Conservation (phyloP, 2,888 invertebrate species). For the Mimas tiliae region DNA sequence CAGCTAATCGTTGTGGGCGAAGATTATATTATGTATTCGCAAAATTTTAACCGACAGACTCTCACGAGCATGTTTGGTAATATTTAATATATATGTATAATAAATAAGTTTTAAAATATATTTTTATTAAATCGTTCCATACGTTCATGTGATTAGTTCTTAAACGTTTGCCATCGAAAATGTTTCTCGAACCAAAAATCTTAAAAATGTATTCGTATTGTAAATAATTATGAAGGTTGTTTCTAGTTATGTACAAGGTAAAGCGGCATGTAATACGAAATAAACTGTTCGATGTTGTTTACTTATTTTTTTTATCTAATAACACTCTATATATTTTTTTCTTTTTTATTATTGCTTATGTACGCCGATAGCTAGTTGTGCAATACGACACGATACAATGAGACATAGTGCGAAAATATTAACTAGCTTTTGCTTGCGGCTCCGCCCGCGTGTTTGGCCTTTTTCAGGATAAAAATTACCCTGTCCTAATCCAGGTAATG, state of each 20-base stretch:
- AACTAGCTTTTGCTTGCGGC: too few species aligned
- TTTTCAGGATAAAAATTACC: too few species aligned
- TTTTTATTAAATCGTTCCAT: conserved; percentile 21
- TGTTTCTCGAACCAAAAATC: conserved; percentile 3
- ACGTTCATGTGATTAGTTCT: conserved; percentile 3
- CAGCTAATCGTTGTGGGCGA: too few species aligned
- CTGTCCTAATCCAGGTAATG: too few species aligned
- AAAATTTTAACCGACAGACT: conserved; percentile 1
- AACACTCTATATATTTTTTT: not conserved
- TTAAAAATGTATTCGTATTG: conserved; percentile 1
- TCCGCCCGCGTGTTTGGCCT: too few species aligned
- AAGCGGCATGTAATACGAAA: conserved; percentile 17
- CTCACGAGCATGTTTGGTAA: conserved; percentile 7
- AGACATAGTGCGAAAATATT: too few species aligned
- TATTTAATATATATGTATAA: not conserved
- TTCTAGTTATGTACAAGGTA: conserved; percentile 20
- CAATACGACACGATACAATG: too few species aligned
- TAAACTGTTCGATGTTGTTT: conserved; percentile 29
- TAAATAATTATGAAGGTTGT: not conserved
- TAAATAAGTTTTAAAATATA: not conserved
- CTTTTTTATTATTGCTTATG: too few species aligned
- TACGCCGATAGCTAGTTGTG: too few species aligned
- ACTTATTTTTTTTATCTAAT: not conserved
- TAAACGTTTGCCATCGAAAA: conserved; percentile 17
- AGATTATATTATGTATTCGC: not conserved